A percentile compares a stretch with the other conserved stretches of the same genome.
Conservation (phyloP, 30 jellyfish, hydroid and myxozoan genomes). For the Calvadosia cruxmelitensis region DNA sequence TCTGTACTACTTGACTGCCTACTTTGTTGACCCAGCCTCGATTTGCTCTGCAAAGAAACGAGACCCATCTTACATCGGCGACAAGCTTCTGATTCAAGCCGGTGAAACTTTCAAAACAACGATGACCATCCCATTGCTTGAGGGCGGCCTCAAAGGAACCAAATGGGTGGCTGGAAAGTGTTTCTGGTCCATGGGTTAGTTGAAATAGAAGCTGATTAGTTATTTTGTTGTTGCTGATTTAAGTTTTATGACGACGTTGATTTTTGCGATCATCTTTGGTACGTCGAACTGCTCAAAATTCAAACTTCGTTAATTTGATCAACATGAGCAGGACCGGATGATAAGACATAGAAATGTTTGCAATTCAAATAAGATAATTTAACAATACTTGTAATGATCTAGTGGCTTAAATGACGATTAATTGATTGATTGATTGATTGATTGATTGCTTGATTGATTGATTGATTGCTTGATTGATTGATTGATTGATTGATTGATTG, state of each 20-base stretch:
- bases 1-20: constrained; percentile 28
- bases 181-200: constrained; percentile 15
- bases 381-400: too few relatives aligned
- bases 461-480: too few relatives aligned
- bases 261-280: too few relatives aligned
- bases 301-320: background rate
- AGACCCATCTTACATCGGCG: constrained; percentile 24
- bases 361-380: too few relatives aligned
- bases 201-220: background rate
- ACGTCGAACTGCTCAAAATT: background rate
- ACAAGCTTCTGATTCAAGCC: constrained; percentile 24
- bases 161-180: constrained; percentile 40
- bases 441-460: too few relatives aligned
- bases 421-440: too few relatives aligned
- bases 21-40: constrained; percentile 26
- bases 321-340: background rate
- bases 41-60: constrained; percentile 35
- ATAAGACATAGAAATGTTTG: too few relatives aligned
- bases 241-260: too few relatives aligned
- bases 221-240: background rate
- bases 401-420: too few relatives aligned
- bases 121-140: constrained; percentile 22
- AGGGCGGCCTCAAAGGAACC: constrained; percentile 7
- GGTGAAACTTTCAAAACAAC: constrained; percentile 24
- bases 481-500: too few relatives aligned